Evolutionary conservation across 2,888 invertebrate genomes (phyloP), one percentile per base, ranked within the genome.

Genomic region (Theristus sp.): DNA sequence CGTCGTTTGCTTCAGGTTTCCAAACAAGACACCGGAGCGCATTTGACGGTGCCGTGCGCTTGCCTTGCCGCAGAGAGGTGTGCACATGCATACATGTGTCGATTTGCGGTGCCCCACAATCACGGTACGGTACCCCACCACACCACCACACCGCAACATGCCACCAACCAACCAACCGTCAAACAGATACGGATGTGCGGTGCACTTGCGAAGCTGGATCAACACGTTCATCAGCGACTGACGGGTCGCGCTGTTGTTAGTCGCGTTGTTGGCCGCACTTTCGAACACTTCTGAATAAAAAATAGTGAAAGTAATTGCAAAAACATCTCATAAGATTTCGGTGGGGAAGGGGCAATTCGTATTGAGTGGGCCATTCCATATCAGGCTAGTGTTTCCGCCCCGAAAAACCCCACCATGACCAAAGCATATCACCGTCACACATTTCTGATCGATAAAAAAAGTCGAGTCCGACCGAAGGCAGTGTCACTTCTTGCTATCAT

Each of bases 111-210:
- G n/a, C n/a, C n/a, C n/a, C n/a, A n/a, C n/a, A n/a, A n/a, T n/a
- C n/a, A n/a, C 25, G 30, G 6, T 10, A 3, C 38, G 6, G n/a
- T 25, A 57, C 26, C 17, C 17, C 17, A 28, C 13, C 3, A 26
- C 6, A 17, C 52, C 6, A n/a, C 20, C 13, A 6, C 6, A 6
- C 6, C 52, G 6, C 52, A 3, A 26, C 26, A 2, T 25, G 2
- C 54, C 54, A 25, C 54, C 54, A n/a, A n/a, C n/a, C n/a, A n/a
- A n/a, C n/a, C n/a, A n/a, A 75, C 76, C 77, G 66, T 74, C 72
- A 70, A 77, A 76, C n/a, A 77, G 65, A 64, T 77, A 77, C 0
- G 77, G 77, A 64, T 77, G 77, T 62, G 71, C 69, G 28, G 75
- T 74, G 69, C 75, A 74, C 65, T 77, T 77, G 27, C 76, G 64